Conservation (phyloP, 2,113 vertebrate species). For the Galeopterus variegatus region DNA sequence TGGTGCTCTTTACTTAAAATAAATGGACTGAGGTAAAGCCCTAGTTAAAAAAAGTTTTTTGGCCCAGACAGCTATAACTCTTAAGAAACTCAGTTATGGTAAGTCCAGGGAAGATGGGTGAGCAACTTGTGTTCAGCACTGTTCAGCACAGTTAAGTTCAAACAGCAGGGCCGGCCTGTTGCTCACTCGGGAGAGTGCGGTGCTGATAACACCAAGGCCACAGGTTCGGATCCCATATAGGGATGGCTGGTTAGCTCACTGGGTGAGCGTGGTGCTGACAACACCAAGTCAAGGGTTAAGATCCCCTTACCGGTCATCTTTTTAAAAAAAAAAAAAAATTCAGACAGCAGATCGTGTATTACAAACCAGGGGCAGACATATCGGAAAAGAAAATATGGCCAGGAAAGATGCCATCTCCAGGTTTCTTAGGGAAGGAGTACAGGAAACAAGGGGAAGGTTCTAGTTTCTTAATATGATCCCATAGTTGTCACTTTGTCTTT, state of each 20-base stretch:
- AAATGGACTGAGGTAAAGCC: neutral
- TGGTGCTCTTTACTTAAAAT: neutral
- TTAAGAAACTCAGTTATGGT: neutral
- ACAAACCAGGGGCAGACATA: neutral
- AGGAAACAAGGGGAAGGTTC: neutral
- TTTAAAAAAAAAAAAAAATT: neutral
- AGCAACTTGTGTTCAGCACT: neutral
- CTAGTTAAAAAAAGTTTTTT: neutral
- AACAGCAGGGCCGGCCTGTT: neutral
- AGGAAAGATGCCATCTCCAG: neutral
- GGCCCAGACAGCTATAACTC: neutral
- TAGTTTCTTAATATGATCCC: neutral
- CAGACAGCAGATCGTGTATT: neutral
- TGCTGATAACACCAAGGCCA: too few species aligned
- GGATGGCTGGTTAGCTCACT: too few species aligned
- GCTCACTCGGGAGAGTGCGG: too few species aligned
- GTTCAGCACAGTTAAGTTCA: neutral
- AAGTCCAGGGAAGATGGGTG: neutral
- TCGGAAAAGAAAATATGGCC: neutral
- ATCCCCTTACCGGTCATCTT: too few species aligned
- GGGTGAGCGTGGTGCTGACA: too few species aligned
- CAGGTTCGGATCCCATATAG: too few species aligned
- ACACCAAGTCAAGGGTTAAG: too few species aligned
- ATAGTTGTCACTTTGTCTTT: neutral
- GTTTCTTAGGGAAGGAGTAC: neutral